Percentiles rank a stretch among this genome's conserved stretches.
phyloP scores from a whole-genome alignment of 1,140 invertebrate species.

The Drosophila gunungcola region DNA sequence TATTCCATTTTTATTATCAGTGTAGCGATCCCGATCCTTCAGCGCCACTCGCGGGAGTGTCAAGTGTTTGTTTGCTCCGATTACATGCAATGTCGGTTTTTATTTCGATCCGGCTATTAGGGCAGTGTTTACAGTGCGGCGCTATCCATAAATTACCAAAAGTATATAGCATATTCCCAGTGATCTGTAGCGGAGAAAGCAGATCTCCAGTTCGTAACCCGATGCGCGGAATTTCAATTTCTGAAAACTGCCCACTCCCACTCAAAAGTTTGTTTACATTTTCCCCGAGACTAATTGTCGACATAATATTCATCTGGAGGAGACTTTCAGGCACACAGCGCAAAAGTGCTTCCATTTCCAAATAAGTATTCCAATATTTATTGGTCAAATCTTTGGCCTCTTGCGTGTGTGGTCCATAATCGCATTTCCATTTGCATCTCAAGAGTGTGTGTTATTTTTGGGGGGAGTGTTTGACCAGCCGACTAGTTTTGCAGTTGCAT shows the following conservation, averaged over 20 bases:
- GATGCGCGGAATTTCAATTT: constrained; percentile 68
- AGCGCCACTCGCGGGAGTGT: constrained; percentile 74
- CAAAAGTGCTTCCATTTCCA: constrained; percentile 18
- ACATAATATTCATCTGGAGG: constrained; percentile 39
- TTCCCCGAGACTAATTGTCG: constrained; percentile 69
- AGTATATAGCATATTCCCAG: constrained; percentile 12
- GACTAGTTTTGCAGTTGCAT: constrained; percentile 46
- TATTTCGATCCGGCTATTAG: constrained; percentile 60
- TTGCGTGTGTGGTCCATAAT: constrained; percentile 29
- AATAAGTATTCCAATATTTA: constrained; percentile 45
- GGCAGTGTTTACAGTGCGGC: constrained; percentile 77
- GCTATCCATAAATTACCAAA: constrained; percentile 75
- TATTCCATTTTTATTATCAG: neutral
- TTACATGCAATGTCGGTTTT: constrained; percentile 63
- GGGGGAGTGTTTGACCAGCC: constrained; percentile 8
- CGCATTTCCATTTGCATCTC: constrained; percentile 44
- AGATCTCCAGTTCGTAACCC: constrained; percentile 45
- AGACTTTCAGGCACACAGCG: constrained; percentile 45
- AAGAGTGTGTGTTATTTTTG: constrained; percentile 11
- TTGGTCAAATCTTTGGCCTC: constrained; percentile 7
- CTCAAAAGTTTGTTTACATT: constrained; percentile 57
- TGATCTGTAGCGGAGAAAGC: constrained; percentile 36
- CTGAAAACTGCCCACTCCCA: constrained; percentile 49
- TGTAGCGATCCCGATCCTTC: constrained; percentile 56
- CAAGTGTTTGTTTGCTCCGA: constrained; percentile 75